Percentiles rank a stretch among this genome's conserved stretches.
Evolutionary conservation across 2,888 invertebrate genomes (phyloP).

Genomic region (Drosophila monieri): DNA sequence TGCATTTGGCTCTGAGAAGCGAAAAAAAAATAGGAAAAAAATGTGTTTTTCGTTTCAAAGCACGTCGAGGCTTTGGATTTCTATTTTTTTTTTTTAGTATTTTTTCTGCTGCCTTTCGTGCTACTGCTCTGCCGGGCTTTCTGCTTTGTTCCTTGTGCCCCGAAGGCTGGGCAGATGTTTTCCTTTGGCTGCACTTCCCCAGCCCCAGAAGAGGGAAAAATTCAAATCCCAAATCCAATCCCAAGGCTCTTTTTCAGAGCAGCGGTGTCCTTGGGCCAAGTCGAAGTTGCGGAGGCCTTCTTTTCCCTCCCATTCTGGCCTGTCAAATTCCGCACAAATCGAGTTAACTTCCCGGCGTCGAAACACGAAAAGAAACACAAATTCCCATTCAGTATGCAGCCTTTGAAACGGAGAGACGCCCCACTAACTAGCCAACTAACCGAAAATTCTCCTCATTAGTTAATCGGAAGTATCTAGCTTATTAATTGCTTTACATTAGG

Average conservation of each 20-base stretch:
- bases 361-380: constrained; percentile 15
- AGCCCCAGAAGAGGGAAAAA: constrained; percentile 7
- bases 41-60: constrained; percentile 19
- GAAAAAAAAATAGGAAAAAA: constrained; percentile 12
- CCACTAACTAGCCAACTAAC: background rate
- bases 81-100: background rate
- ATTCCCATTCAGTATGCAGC: constrained; percentile 32
- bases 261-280: constrained; percentile 27
- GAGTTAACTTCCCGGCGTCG: constrained; percentile 35
- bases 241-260: constrained; percentile 28
- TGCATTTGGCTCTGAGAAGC: constrained; percentile 37
- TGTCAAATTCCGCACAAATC: constrained; percentile 37
- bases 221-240: constrained; percentile 43
- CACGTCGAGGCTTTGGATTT: constrained; percentile 13
- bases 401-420: constrained; percentile 7
- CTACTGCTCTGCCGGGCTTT: constrained; percentile 12
- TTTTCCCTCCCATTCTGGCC: constrained; percentile 10
- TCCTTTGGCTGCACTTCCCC: constrained; percentile 36
- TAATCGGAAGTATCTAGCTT: too few relatives aligned
- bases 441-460: background rate
- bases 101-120: constrained; percentile 1
- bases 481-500: too few relatives aligned
- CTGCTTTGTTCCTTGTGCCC: constrained; percentile 29
- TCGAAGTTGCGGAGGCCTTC: constrained; percentile 30
- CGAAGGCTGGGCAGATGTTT: constrained; percentile 30